Conservation (phyloP, 2,797 vertebrate genomes). For the Aplochiton taeniatus region DNA sequence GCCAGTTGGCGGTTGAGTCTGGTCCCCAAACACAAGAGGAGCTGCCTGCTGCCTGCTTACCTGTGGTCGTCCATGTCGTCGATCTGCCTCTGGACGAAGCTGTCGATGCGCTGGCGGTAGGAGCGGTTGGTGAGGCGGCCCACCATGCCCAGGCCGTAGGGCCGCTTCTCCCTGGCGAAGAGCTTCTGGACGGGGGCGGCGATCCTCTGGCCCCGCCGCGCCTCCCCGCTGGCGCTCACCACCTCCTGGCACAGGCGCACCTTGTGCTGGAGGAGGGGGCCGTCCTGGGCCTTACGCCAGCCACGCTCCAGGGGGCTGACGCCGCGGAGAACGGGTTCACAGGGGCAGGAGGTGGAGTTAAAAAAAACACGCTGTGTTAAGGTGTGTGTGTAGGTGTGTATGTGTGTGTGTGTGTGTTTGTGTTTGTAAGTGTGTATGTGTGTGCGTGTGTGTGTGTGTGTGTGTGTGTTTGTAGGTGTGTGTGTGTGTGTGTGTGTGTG, state of each 20-base stretch:
- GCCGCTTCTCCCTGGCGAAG: constrained; percentile 92
- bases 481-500: constrained; percentile 3
- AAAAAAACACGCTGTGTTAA: neutral
- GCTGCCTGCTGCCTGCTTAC: constrained; percentile 64
- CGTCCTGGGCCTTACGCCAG: constrained; percentile 90
- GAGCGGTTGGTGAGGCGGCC: constrained; percentile 94
- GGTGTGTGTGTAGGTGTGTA: neutral
- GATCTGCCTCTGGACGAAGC: constrained; percentile 92
- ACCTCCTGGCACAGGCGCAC: constrained; percentile 91
- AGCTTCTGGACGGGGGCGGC: constrained; percentile 89
- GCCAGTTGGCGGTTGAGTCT: too few relatives aligned
- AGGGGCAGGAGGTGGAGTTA: neutral
- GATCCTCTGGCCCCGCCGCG: constrained; percentile 89
- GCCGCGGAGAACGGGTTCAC: constrained; percentile 15
- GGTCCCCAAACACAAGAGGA: too few relatives aligned
- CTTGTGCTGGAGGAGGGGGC: constrained; percentile 80
- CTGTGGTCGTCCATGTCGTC: constrained; percentile 99
- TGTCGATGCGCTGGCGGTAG: constrained; percentile 95
- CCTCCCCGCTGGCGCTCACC: constrained; percentile 80
- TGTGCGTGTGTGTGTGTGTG: neutral
- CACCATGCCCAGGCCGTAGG: constrained; percentile 94
- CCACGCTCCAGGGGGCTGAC: constrained; percentile 93
- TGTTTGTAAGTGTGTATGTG: neutral
- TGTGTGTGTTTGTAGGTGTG: neutral
- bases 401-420: neutral